These are phyloP conservation scores for Greenwoodochromis staneri DNA, from an alignment of 2,113 vertebrate genomes.

Conservation along the genomic window DNA sequence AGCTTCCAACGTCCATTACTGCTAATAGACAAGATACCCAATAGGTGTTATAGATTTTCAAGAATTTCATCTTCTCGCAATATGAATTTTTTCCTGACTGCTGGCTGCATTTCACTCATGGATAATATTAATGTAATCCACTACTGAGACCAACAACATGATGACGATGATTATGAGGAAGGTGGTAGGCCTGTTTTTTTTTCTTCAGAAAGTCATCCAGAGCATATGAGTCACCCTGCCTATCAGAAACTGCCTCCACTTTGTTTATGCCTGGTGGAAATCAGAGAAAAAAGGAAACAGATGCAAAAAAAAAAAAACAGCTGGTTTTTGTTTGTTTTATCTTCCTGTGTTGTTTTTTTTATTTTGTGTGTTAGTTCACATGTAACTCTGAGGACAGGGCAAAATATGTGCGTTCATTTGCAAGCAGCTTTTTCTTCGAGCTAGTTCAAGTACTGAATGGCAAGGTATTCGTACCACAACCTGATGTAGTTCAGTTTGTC, in stretches of 20 bases:
- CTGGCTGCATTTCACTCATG: not conserved
- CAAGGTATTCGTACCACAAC: not conserved
- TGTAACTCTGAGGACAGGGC: not conserved
- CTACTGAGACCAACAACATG: not conserved
- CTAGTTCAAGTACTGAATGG: not conserved
- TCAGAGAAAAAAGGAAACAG: not conserved
- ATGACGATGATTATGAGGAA: not conserved
- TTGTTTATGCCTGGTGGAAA: not conserved
- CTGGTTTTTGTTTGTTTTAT: not conserved
- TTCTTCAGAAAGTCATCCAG: not conserved
- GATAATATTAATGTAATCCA: not conserved
- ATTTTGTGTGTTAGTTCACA: not conserved
- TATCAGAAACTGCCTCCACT: not conserved
- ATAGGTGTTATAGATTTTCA: conserved; percentile 8
- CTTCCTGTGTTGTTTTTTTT: not conserved
- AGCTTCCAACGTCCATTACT: not conserved
- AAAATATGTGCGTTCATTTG: not conserved
- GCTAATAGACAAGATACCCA: not conserved
- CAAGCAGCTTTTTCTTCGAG: not conserved
- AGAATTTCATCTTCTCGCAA: not conserved
- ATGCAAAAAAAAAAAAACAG: fast-evolving
- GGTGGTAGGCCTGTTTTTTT: not conserved
- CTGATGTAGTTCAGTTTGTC: not conserved
- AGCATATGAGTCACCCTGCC: not conserved
- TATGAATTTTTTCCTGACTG: not conserved